Conservation (phyloP, 2,888 invertebrate genomes). For the Ectemnius cavifrons region DNA sequence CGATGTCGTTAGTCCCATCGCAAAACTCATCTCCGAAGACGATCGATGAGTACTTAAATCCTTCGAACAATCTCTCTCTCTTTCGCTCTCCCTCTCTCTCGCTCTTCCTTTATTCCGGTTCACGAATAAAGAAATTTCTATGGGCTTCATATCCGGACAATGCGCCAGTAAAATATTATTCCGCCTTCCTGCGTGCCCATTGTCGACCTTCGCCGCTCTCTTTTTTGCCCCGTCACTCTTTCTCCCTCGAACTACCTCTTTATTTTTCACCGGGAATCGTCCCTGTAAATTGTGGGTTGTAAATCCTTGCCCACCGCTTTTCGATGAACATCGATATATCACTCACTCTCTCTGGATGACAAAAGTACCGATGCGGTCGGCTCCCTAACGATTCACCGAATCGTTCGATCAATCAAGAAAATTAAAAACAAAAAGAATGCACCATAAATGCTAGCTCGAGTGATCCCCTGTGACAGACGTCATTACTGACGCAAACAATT, state of each 20-base stretch:
- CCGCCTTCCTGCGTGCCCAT: not conserved
- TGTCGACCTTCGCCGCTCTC: conserved; percentile 17
- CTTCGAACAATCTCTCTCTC: too few species aligned
- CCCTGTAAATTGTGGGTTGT: conserved; percentile 6
- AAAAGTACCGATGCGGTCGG: not conserved
- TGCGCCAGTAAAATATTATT: conserved; percentile 23
- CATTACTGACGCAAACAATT: too few species aligned
- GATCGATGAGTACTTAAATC: conserved; percentile 46
- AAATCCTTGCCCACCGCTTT: conserved; percentile 8
- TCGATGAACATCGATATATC: too few species aligned
- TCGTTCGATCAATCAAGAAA: not conserved
- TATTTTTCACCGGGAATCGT: too few species aligned
- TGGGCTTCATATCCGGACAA: not conserved
- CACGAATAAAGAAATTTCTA: conserved; percentile 12
- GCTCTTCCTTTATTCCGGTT: not conserved
- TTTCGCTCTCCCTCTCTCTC: not conserved
- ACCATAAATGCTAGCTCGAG: too few species aligned
- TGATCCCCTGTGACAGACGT: too few species aligned
- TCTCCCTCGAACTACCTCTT: not conserved
- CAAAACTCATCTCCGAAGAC: conserved; percentile 42
- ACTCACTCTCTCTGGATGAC: not conserved
- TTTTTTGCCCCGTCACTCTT: not conserved
- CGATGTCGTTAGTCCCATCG: conserved; percentile 42
- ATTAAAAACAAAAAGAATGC: too few species aligned
- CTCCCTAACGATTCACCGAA: not conserved